A percentile compares a stretch with the other conserved stretches of the same genome.
These are phyloP conservation scores for Laticauda colubrina DNA, from an alignment of 2,113 vertebrate genomes.

Conservation along the genomic window DNA sequence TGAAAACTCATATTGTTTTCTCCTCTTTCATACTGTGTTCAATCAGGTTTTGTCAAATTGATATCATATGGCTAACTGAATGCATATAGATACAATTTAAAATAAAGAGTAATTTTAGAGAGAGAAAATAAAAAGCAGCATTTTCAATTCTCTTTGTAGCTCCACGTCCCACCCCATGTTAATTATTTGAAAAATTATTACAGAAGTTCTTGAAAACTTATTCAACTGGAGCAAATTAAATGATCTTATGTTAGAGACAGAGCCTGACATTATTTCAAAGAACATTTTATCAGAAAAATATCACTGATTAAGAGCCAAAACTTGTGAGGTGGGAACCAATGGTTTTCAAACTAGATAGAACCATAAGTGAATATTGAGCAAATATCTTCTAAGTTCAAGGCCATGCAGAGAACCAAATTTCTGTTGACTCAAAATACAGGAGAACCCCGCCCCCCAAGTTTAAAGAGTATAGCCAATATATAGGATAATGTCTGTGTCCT, in stretches of 20 bases:
- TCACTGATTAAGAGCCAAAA: neutral
- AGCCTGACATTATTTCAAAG: neutral
- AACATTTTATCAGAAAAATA: neutral
- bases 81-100: neutral
- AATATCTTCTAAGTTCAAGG: neutral
- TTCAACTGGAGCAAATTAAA: neutral
- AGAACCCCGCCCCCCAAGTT: neutral
- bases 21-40: neutral
- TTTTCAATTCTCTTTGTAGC: neutral
- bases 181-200: neutral
- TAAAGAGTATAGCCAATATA: neutral
- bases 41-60: neutral
- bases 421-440: neutral
- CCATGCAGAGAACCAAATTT: neutral
- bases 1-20: neutral
- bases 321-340: neutral
- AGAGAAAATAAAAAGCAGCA: too few relatives aligned
- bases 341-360: neutral
- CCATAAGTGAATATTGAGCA: neutral
- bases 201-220: neutral
- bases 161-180: neutral
- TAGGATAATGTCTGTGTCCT: neutral
- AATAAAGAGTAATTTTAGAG: neutral
- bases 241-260: neutral
- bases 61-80: too few relatives aligned